Base-by-base conservation (phyloP, 2,888 invertebrate species). In the Chymomyza amoena region DNA sequence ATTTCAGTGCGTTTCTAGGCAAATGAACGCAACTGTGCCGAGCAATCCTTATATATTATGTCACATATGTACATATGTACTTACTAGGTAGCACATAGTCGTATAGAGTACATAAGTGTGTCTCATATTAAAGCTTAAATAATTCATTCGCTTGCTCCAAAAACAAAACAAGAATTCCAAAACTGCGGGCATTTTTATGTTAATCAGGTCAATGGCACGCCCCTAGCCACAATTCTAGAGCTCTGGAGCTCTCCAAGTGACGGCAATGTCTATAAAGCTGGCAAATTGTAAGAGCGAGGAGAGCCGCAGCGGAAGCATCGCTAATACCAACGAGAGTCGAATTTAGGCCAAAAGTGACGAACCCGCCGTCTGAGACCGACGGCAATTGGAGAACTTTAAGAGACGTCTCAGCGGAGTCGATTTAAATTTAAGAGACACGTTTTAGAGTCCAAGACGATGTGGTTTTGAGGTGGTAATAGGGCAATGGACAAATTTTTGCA, bases 201-300 rank as follows among this genome's bases (percentile, higher is more conserved):
- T 89, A 89, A 89, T 88, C 88, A 87, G 89, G 89, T 90, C 90
- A 90, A 80, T 86, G 88, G 88, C 89, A 84, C 80, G 71, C 73
- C 66, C 57, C 51, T 45, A 45, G 39, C 39, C 39, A 45, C 13
- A 45, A 45, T 13, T 13, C 13, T 45, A 45, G 39, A 45, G 13
- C 51, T 13, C n/a, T n/a, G n/a, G n/a, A n/a, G n/a, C n/a, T n/a
- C n/a, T n/a, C 7, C 66, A 45, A 36, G 36, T 36, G 36, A 36
- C 36, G 9, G 36, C 36, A 36, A 36, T 36, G 25, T 25, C 25
- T 25, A 32, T 32, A 32, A 32, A 32, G 32, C 32, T 32, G 32
- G 32, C 32, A 32, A 32, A 32, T 45, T 45, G 13, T 0, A 13
- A 13, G 39, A 13, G 39, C 1, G 39, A 13, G 39, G 13, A 4